A percentile compares a stretch with the other conserved stretches of the same genome.
Conservation (phyloP, 2,797 vertebrate species). For the Melanotaenia nigrans region DNA sequence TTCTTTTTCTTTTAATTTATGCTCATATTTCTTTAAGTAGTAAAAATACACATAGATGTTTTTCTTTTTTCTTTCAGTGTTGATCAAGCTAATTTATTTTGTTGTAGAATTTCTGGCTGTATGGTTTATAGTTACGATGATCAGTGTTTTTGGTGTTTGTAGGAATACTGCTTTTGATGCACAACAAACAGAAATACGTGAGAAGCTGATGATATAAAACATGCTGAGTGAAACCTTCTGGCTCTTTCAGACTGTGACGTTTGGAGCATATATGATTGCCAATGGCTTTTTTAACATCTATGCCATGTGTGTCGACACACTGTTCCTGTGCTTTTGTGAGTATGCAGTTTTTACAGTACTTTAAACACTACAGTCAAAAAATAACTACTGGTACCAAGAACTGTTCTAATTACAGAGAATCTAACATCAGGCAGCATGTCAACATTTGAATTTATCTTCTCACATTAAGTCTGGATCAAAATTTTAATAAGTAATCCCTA, state of each 20-base stretch:
- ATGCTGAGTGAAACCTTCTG: slow-evolving; percentile 19
- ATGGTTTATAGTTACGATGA: neutral
- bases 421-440: neutral
- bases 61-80: neutral
- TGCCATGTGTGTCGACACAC: slow-evolving; percentile 96
- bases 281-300: slow-evolving; percentile 97
- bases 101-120: neutral
- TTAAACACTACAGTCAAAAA: neutral
- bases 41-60: neutral
- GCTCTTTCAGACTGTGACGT: slow-evolving; percentile 88
- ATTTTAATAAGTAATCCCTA: slow-evolving; percentile 9
- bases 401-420: neutral
- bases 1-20: neutral
- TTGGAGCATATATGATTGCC: slow-evolving; percentile 94
- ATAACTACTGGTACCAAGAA: neutral
- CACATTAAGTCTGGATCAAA: slow-evolving; percentile 2
- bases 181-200: neutral
- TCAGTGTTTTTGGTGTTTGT: slow-evolving; percentile 2
- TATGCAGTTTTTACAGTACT: slow-evolving; percentile 56
- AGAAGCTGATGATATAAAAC: neutral
- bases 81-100: neutral
- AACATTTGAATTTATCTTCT: slow-evolving; percentile 14
- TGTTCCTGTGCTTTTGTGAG: slow-evolving; percentile 99
- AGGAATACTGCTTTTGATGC: neutral
- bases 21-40: neutral